Percentiles rank a stretch among this genome's conserved stretches.
Evolutionary conservation across 2,888 invertebrate species (phyloP).

Genomic region (Acheta domesticus): DNA sequence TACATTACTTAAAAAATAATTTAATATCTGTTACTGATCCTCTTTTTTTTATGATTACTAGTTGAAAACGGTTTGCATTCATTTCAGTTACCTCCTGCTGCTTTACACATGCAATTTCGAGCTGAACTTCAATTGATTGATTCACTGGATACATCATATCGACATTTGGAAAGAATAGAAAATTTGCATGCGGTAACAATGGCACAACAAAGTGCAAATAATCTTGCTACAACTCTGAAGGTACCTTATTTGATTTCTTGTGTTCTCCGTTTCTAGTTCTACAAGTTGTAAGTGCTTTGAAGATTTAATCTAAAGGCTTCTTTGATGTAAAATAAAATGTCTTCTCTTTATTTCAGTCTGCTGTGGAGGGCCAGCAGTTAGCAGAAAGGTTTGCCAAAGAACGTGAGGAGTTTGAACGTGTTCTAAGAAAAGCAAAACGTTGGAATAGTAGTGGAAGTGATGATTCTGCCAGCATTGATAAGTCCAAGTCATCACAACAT

Average conservation of each 20-base stretch:
- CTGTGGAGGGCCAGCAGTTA: not conserved
- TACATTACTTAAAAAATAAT: too few relatives aligned
- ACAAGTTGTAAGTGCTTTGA: too few relatives aligned
- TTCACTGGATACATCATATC: constrained; percentile 57
- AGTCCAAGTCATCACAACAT: not conserved
- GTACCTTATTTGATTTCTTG: not conserved
- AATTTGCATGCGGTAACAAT: not conserved
- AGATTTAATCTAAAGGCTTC: too few relatives aligned
- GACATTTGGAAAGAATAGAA: constrained; percentile 57
- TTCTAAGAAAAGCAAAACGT: not conserved
- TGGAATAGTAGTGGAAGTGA: not conserved
- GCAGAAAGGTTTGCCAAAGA: constrained; percentile 19
- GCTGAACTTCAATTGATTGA: constrained; percentile 60
- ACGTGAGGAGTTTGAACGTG: constrained; percentile 18
- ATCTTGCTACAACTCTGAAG: not conserved
- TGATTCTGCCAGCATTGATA: not conserved
- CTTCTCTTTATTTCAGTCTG: not conserved
- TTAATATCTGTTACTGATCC: too few relatives aligned
- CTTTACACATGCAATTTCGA: constrained; percentile 58
- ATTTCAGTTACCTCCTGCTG: constrained; percentile 48
- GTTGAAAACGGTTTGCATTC: too few relatives aligned
- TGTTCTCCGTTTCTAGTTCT: too few relatives aligned
- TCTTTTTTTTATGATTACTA: too few relatives aligned
- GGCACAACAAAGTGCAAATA: not conserved
- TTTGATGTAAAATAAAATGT: too few relatives aligned